These are phyloP conservation scores for Campoplex capitator DNA, from an alignment of 2,888 invertebrate species.

Conservation along the genomic window DNA sequence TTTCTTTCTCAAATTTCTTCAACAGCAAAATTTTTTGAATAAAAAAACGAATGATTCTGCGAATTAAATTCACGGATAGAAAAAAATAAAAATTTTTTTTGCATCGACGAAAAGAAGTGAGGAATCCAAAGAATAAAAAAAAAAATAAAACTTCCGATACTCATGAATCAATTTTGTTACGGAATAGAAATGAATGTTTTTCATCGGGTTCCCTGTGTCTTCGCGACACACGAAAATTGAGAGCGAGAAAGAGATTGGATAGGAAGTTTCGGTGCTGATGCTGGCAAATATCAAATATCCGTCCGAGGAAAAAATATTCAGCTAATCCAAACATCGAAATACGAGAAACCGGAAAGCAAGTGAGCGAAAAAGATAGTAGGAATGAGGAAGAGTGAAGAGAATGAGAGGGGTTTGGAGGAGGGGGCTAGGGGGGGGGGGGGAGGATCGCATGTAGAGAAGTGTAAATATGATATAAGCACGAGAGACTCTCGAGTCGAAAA, in stretches of 20 bases:
- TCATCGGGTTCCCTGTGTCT: not conserved
- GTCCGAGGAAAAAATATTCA: not conserved
- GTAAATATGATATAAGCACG: constrained; percentile 12
- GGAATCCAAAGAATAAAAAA: too few species aligned
- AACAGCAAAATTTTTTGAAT: too few species aligned
- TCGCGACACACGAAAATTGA: not conserved
- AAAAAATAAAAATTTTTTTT: too few species aligned
- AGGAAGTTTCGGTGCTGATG: not conserved
- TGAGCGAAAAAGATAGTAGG: not conserved
- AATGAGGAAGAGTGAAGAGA: too few species aligned
- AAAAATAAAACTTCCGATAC: too few species aligned
- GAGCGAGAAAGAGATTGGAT: not conserved
- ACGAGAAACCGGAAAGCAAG: not conserved
- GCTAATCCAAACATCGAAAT: not conserved
- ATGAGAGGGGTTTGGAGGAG: too few species aligned
- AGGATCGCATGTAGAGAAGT: not conserved
- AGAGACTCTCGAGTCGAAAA: constrained; percentile 10
- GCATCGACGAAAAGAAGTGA: too few species aligned
- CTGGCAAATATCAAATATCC: not conserved
- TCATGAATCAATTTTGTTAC: too few species aligned
- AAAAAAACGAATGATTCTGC: too few species aligned
- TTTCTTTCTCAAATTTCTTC: too few species aligned
- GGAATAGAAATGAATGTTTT: not conserved
- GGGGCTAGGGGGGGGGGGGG: too few species aligned
- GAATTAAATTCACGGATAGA: too few species aligned